Conservation (phyloP, 2,113 vertebrate genomes). For the Zosterops lateralis region DNA sequence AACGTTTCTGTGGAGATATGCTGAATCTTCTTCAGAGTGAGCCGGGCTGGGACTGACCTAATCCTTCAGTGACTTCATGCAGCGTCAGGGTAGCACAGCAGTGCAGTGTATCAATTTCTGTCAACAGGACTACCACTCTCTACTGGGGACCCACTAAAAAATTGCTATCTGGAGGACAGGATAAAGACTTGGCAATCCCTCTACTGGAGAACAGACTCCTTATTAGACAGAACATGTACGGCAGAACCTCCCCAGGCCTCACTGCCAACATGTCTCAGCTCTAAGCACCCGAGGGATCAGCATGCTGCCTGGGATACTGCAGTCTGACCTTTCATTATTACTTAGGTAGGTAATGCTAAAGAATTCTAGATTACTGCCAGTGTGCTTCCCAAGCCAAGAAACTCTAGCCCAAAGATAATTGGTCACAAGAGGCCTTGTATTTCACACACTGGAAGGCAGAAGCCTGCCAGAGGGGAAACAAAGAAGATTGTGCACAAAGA, state of each 20-base stretch:
- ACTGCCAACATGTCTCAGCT: background rate
- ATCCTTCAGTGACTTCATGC: background rate
- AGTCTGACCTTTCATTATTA: conserved; percentile 42
- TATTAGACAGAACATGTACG: background rate
- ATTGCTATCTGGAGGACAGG: background rate
- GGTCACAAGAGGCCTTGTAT: conserved; percentile 45
- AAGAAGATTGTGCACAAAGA: conserved; percentile 40
- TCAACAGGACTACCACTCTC: background rate
- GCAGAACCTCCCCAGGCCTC: background rate
- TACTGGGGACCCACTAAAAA: background rate
- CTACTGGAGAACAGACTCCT: background rate
- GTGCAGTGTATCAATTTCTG: background rate
- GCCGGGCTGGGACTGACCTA: background rate
- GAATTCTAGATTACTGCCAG: conserved; percentile 52
- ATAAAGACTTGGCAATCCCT: conserved; percentile 11
- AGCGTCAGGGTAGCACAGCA: background rate
- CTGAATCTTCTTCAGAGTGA: fast-evolving
- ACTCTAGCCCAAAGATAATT: conserved; percentile 48
- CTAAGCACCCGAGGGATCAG: background rate
- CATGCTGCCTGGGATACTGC: background rate
- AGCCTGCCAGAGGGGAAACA: conserved; percentile 49
- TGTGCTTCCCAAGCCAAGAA: conserved; percentile 39
- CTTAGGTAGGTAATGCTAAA: conserved; percentile 52
- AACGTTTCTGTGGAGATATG: background rate
- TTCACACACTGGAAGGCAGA: conserved; percentile 44